Evolutionary conservation across 2,888 invertebrate species (phyloP).

Genomic region (Agrenia bidenticulata): DNA sequence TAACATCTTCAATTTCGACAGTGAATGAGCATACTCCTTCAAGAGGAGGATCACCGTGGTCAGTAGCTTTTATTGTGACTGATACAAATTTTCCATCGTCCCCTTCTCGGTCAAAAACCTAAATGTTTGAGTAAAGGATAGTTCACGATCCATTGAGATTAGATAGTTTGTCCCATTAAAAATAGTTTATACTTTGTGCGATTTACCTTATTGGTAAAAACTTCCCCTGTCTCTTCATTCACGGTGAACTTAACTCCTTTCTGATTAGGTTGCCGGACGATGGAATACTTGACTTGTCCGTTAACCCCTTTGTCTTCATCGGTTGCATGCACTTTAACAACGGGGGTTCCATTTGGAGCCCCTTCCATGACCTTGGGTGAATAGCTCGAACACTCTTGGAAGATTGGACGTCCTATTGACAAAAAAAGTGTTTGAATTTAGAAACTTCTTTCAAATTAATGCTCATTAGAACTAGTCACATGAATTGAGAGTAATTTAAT

Average conservation of each 20-base stretch:
- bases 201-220: constrained; percentile 80
- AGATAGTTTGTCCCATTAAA: too few species aligned
- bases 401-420: constrained; percentile 82
- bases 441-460: not conserved
- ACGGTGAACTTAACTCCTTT: constrained; percentile 94
- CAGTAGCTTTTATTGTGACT: constrained; percentile 95
- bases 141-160: too few species aligned
- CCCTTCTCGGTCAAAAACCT: constrained; percentile 92
- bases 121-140: too few species aligned
- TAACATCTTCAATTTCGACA: constrained; percentile 95
- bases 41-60: constrained; percentile 95
- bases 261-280: constrained; percentile 91
- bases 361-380: constrained; percentile 93
- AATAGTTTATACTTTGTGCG: too few species aligned
- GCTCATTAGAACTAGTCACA: not conserved
- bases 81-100: constrained; percentile 96
- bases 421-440: too few species aligned
- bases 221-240: constrained; percentile 91
- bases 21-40: constrained; percentile 99
- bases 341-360: constrained; percentile 88
- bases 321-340: constrained; percentile 83
- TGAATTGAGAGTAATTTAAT: too few species aligned
- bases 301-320: constrained; percentile 96
- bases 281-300: constrained; percentile 94
- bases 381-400: constrained; percentile 89